Evolutionary conservation across 2,888 invertebrate species (phyloP).

Genomic region (Stenolophus ochropezus): DNA sequence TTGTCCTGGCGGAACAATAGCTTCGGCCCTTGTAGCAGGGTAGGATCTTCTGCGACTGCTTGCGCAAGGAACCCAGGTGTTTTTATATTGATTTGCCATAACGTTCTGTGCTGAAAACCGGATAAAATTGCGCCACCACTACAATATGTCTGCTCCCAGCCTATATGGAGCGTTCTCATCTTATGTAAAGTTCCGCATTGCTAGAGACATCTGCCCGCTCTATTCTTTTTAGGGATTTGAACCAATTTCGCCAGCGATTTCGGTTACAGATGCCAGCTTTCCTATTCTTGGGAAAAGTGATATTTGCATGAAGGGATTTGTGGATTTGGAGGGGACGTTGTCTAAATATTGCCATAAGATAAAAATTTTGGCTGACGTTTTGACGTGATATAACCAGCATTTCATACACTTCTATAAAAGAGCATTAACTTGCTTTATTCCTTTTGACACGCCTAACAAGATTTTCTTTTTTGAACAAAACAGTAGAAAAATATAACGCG

Average conservation of each 20-base stretch:
- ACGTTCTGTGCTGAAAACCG: constrained; percentile 68
- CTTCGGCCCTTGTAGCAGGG: neutral
- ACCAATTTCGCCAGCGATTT: neutral
- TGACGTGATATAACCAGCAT: neutral
- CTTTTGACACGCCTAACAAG: neutral
- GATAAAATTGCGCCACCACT: constrained; percentile 65
- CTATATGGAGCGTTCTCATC: constrained; percentile 65
- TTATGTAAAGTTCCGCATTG: constrained; percentile 53
- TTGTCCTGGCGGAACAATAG: constrained; percentile 63
- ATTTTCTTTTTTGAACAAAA: too few species aligned
- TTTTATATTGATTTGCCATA: constrained; percentile 70
- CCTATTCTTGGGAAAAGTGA: neutral
- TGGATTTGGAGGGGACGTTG: neutral
- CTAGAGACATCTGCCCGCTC: constrained; percentile 34
- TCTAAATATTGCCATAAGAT: neutral
- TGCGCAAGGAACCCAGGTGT: constrained; percentile 69
- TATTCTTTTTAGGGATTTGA: constrained; percentile 2
- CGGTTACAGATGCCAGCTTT: neutral
- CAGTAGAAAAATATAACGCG: too few species aligned
- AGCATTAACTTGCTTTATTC: neutral
- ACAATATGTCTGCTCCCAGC: constrained; percentile 61
- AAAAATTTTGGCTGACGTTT: neutral
- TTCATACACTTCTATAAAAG: neutral
- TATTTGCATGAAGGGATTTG: neutral
- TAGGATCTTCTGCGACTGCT: constrained; percentile 62